A percentile compares a stretch with the other conserved stretches of the same genome.
These are phyloP conservation scores for Cirrhinus mrigala DNA, from an alignment of 2,797 vertebrate genomes.

Conservation along the genomic window DNA sequence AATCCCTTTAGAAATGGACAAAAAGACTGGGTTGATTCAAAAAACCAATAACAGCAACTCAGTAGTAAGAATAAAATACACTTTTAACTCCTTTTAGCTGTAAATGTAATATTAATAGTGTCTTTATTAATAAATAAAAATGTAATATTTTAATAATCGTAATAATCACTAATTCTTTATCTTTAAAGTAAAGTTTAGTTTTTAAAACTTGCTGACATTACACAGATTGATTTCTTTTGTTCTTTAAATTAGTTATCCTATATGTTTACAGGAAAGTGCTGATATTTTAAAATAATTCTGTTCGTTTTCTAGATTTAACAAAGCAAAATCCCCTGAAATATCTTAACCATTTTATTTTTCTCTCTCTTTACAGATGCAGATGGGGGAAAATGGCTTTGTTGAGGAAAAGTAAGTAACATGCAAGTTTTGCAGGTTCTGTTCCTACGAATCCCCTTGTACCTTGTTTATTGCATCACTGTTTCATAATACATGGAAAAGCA, in stretches of 20 bases:
- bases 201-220: not conserved
- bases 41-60: too few species aligned
- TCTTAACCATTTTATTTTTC: not conserved
- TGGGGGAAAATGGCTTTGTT: conserved; percentile 74
- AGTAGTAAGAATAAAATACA: too few species aligned
- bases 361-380: conserved; percentile 60
- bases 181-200: not conserved
- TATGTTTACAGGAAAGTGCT: not conserved
- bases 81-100: too few species aligned
- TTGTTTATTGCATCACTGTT: conserved; percentile 3
- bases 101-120: too few species aligned
- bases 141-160: too few species aligned
- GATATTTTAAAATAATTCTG: not conserved
- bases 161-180: too few species aligned
- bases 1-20: conserved; percentile 5
- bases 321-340: not conserved
- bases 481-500: not conserved
- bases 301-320: not conserved
- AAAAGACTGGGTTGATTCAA: not conserved
- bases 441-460: not conserved
- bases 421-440: not conserved
- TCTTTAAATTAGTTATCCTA: not conserved
- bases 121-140: too few species aligned
- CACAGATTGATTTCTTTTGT: not conserved
- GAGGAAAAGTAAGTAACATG: conserved; percentile 75